Evolutionary conservation across 2,888 invertebrate genomes (phyloP), one percentile per base, ranked within the genome.

Genomic region (Amblyteles armatorius): DNA sequence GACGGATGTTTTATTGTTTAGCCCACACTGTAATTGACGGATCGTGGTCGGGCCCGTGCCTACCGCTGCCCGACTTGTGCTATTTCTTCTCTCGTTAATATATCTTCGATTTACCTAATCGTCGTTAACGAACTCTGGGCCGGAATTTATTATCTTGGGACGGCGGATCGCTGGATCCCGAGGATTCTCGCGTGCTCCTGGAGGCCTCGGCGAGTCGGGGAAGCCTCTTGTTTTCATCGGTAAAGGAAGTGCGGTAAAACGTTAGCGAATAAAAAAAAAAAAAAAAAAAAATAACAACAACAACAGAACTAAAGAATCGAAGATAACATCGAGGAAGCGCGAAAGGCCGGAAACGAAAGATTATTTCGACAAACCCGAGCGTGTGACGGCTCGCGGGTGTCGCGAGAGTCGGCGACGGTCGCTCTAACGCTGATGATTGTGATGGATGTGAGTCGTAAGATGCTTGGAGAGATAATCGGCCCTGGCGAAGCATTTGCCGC

Each of bases 391-490:
- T 26, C 57, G 60, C 5, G 7, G 29, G 3, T 19, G 26, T 19
- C 19, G 16, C 6, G 26, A 33, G 13, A 26, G 40, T 50, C 33
- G 57, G 48, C 26, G 11, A 63, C 19, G 44, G 19, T 36, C 50
- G n/a, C 36, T 79, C 91, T 91, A 94, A 88, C 94, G 94, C 85
- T 93, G 94, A 94, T 98, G 98, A 90, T 98, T 97, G 94, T 98
- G 98, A 55, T 98, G 98, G 90, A 98, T 97, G 94, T 98, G 98
- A 48, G 98, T 98, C 87, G 98, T 98, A 89, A 98, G 96, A 94
- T 98, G 98, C 94, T 98, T 98, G 91, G 98, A 98, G 82, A 98
- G 96, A 92, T 98, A 98, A 94, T 98, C 98, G 78, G 98, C 98
- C 74, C 98, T 95, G 36, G 98, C 98, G 94, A 98, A 98, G 94